Percentiles rank a stretch among this genome's conserved stretches.
These are phyloP conservation scores for Isichthys henryi DNA, from an alignment of 2,113 vertebrate genomes.

Conservation along the genomic window DNA sequence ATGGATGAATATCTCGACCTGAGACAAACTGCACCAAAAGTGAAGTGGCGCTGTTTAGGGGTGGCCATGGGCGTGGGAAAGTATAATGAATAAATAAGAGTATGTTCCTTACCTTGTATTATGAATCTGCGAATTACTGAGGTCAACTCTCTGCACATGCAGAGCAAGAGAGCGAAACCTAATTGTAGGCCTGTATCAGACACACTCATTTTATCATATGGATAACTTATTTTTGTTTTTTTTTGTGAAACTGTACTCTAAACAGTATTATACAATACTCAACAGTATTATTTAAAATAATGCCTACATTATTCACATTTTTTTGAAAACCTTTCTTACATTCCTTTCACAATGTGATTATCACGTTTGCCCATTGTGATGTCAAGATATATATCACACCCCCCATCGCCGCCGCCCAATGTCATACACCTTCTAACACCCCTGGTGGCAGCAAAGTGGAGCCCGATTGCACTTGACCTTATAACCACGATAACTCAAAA, in stretches of 20 bases:
- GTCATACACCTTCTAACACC: no score
- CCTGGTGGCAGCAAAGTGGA: background rate
- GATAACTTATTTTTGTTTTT: background rate
- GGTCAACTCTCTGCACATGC: background rate
- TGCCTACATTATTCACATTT: background rate
- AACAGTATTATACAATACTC: no score
- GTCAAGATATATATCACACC: background rate
- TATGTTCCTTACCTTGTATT: background rate
- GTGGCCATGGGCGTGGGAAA: background rate
- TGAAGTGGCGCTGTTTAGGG: background rate
- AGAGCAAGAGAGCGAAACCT: background rate
- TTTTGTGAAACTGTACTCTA: no score
- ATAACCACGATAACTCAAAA: background rate
- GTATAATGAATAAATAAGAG: background rate
- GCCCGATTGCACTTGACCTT: background rate
- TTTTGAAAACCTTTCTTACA: background rate
- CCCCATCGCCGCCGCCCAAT: no score
- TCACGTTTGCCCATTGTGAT: background rate
- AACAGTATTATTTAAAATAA: background rate
- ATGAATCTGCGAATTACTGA: background rate
- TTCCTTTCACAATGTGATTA: background rate
- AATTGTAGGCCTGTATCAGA: background rate
- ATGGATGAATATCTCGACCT: background rate
- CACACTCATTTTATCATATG: background rate
- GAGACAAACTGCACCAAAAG: background rate